Conservation (phyloP, 1,140 invertebrate genomes). For the honey bee (Apis mellifera) region Amel_HAv3.1 CM009935.2:8137001-8137500, state of each 20-base stretch:
- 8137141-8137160: no score
- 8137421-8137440: no score
- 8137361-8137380: slow-evolving; percentile 2
- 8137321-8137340: neutral
- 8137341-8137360: slow-evolving; percentile 26
- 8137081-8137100: no score
- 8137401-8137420: neutral
- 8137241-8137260: neutral
- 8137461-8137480: neutral
- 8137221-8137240: neutral
- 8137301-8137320: no score
- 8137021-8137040: neutral
- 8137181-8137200: neutral
- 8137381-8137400: slow-evolving; percentile 28
- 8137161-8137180: neutral
- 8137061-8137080: no score
- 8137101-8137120: no score
- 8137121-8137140: no score
- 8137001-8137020: slow-evolving; percentile 18
- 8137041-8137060: no score
- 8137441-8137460: neutral
- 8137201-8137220: neutral
- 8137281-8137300: neutral
- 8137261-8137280: neutral
- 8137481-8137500: neutral